phyloP scores from a whole-genome alignment of 2,888 invertebrate genomes.

The Oscheius sp. region DNA sequence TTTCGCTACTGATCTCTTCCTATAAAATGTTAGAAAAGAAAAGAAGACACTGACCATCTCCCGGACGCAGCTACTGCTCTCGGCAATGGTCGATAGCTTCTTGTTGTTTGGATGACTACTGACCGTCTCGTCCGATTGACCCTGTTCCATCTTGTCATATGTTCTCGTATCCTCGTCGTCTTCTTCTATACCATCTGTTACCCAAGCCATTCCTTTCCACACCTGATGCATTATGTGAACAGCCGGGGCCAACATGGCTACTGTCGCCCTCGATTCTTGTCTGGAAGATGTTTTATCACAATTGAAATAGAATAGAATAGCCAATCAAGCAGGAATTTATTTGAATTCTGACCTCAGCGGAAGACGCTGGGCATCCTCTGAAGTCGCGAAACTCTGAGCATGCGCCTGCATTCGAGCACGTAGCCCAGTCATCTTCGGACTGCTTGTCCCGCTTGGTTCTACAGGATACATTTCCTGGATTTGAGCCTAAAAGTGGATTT shows the following conservation, averaged over 20 bases:
- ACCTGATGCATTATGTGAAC: constrained; percentile 69
- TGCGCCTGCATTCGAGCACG: constrained; percentile 49
- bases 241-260: constrained; percentile 69
- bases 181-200: constrained; percentile 69
- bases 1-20: constrained; percentile 63
- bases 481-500: constrained; percentile 36
- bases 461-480: constrained; percentile 68
- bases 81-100: constrained; percentile 65
- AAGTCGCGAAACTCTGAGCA: constrained; percentile 49
- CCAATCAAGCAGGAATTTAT: neutral
- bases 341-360: constrained; percentile 32
- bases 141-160: constrained; percentile 61
- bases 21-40: constrained; percentile 31
- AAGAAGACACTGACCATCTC: constrained; percentile 38
- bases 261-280: constrained; percentile 66
- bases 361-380: constrained; percentile 46
- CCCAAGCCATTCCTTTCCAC: constrained; percentile 70
- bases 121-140: constrained; percentile 58
- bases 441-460: constrained; percentile 56
- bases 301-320: neutral
- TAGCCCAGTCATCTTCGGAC: constrained; percentile 64
- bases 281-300: constrained; percentile 32
- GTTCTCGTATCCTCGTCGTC: constrained; percentile 64
- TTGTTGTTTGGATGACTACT: constrained; percentile 37
- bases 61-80: constrained; percentile 60